Conservation (phyloP, 1,140 invertebrate genomes). For the Eupristina koningsbergeri region DNA sequence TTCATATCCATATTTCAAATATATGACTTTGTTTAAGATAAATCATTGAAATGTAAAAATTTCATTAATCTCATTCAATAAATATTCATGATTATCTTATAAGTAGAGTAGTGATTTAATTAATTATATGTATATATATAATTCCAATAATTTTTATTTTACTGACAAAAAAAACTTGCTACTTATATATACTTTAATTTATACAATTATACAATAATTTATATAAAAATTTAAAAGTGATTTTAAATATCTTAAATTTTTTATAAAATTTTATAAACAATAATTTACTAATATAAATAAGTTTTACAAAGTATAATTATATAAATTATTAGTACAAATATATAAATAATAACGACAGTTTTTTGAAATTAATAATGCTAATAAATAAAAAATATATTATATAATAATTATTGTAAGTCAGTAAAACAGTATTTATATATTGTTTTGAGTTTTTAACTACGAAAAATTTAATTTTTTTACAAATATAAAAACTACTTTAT, state of each 20-base stretch:
- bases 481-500: not conserved
- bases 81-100: not conserved
- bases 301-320: not conserved
- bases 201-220: not conserved
- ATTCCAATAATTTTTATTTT: not conserved
- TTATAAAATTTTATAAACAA: not conserved
- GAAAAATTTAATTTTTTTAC: not conserved
- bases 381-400: not conserved
- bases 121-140: no score
- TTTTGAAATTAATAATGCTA: not conserved
- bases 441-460: not conserved
- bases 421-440: not conserved
- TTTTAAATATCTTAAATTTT: not conserved
- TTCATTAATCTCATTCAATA: not conserved
- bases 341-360: not conserved
- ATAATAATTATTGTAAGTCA: not conserved
- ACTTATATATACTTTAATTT: not conserved
- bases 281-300: not conserved
- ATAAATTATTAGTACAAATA: no score
- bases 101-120: no score
- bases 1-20: not conserved
- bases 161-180: not conserved
- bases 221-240: not conserved
- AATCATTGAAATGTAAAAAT: not conserved
- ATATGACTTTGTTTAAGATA: not conserved